These are phyloP conservation scores for Clarias magur DNA, from an alignment of 2,113 vertebrate species.

Conservation along the genomic window DNA sequence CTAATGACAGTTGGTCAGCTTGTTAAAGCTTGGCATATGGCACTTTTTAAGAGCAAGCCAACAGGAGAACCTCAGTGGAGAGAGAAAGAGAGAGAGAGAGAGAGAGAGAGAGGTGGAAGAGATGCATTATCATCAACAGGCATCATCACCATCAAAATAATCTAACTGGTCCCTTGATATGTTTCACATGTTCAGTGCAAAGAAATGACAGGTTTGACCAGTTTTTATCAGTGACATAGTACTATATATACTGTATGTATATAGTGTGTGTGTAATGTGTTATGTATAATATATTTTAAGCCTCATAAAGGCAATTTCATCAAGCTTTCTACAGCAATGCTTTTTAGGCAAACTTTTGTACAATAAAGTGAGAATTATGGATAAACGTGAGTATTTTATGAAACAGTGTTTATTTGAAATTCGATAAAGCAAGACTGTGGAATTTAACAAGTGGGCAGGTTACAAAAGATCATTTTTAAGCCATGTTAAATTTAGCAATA, in stretches of 20 bases:
- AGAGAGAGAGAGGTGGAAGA: neutral
- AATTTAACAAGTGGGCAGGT: neutral
- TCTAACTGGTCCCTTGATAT: neutral
- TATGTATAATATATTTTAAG: too few relatives aligned
- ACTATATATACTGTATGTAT: neutral
- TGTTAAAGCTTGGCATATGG: conserved; percentile 58
- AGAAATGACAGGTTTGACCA: too few relatives aligned
- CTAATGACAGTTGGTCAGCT: conserved; percentile 61
- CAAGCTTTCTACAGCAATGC: neutral
- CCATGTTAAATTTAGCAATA: neutral
- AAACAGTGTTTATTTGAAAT: neutral
- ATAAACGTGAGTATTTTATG: neutral
- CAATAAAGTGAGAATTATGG: neutral
- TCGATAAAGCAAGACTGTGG: neutral
- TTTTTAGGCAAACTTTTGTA: neutral
- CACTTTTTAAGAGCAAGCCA: conserved; percentile 60
- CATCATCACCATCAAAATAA: neutral
- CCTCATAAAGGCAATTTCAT: neutral
- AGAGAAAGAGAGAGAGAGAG: too few relatives aligned
- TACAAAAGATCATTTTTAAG: neutral
- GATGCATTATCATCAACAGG: neutral
- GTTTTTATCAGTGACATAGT: neutral
- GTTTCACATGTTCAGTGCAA: neutral
- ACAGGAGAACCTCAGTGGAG: conserved; percentile 42
- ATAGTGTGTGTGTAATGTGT: too few relatives aligned